Evolutionary conservation across 2,797 vertebrate species (phyloP).

Genomic region (Sebastes paucispinis): DNA sequence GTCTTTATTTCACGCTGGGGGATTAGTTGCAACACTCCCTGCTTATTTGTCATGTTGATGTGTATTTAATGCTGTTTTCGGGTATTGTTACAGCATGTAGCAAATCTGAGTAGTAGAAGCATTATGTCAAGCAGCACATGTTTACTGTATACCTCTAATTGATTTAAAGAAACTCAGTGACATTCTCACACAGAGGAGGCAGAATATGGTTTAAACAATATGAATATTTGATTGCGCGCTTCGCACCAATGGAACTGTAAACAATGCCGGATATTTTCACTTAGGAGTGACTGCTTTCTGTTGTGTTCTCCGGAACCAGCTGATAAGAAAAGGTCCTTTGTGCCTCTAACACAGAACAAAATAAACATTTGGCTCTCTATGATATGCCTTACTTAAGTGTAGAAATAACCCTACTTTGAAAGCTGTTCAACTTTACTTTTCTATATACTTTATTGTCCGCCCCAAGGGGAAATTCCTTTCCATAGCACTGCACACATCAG

Average conservation of each 20-base stretch:
- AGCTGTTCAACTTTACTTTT: background rate
- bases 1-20: background rate
- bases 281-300: background rate
- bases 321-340: constrained; percentile 1
- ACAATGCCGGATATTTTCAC: background rate
- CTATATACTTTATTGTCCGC: background rate
- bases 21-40: background rate
- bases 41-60: background rate
- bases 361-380: background rate
- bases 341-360: background rate
- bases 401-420: constrained; percentile 9
- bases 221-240: background rate
- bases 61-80: background rate
- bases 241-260: background rate
- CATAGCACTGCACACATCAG: background rate
- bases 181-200: background rate
- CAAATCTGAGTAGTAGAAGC: background rate
- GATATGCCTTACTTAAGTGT: background rate
- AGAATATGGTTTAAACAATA: background rate
- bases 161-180: background rate
- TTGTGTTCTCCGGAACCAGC: background rate
- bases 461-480: background rate
- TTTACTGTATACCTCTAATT: background rate
- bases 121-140: background rate
- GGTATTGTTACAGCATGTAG: background rate